Percentiles rank a stretch among this genome's conserved stretches.
These are phyloP conservation scores for Helicolenus hilgendorfi DNA, from an alignment of 2,797 vertebrate genomes.

Conservation along the genomic window DNA sequence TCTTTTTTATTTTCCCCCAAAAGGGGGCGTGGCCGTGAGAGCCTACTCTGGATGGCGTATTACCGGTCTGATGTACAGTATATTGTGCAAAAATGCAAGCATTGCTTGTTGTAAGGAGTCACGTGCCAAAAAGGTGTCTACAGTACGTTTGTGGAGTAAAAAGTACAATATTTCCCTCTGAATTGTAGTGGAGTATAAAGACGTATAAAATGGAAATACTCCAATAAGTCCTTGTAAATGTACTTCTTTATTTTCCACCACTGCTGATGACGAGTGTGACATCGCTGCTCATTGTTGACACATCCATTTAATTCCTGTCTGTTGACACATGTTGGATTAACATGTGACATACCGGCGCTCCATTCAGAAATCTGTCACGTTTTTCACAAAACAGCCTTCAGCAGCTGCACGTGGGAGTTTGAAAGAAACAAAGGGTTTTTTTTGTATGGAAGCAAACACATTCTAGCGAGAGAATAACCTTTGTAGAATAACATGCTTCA, in stretches of 20 bases:
- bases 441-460: not conserved
- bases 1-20: no score
- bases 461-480: constrained; percentile 49
- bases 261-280: not conserved
- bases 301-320: not conserved
- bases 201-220: no score
- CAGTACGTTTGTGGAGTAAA: no score
- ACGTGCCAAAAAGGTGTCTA: no score
- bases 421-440: constrained; percentile 11
- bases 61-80: no score
- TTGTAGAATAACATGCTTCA: constrained; percentile 43
- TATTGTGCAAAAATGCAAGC: not conserved
- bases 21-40: rapidly evolving
- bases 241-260: not conserved
- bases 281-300: not conserved
- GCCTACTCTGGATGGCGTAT: no score
- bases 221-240: not conserved
- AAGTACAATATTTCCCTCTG: no score
- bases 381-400: constrained; percentile 7
- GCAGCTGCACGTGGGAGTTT: constrained; percentile 10
- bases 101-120: not conserved
- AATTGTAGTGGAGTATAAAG: not conserved
- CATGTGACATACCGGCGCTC: not conserved
- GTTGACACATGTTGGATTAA: constrained; percentile 1
- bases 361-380: constrained; percentile 24